Conservation (phyloP, 2,797 vertebrate genomes). For the Bradypodion pumilum region DNA sequence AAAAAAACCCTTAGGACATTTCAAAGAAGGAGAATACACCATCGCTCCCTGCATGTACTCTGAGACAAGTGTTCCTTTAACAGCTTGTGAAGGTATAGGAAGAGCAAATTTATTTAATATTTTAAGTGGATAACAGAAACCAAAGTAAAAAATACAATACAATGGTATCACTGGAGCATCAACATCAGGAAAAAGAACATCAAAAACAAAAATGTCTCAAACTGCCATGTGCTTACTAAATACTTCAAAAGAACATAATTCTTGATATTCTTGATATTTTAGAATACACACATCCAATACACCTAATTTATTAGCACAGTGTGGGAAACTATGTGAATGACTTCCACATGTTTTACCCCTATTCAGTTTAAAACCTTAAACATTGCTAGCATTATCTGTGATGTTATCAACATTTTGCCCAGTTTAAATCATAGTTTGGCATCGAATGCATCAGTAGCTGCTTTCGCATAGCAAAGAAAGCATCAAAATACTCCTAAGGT, state of each 20-base stretch:
- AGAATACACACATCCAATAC: not conserved
- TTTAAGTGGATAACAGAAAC: not conserved
- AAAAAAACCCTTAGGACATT: not conserved
- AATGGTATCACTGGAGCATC: not conserved
- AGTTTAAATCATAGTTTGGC: not conserved
- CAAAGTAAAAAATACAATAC: not conserved
- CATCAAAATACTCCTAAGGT: not conserved
- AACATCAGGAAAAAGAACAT: too few relatives aligned
- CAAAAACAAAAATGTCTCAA: too few relatives aligned
- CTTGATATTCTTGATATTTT: too few relatives aligned
- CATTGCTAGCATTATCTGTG: too few relatives aligned
- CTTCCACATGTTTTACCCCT: not conserved
- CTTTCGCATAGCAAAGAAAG: not conserved
- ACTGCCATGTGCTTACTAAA: too few relatives aligned
- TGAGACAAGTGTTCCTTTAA: slow-evolving; percentile 9
- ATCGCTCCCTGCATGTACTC: not conserved
- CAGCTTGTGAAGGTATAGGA: slow-evolving; percentile 22
- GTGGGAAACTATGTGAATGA: not conserved
- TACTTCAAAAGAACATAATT: too few relatives aligned
- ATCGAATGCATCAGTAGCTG: not conserved
- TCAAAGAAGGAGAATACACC: not conserved
- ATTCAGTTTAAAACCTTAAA: not conserved
- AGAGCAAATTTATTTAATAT: slow-evolving; percentile 26
- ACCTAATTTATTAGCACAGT: not conserved
- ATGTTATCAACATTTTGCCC: not conserved